phyloP scores from a whole-genome alignment of 2,888 invertebrate genomes.

The Lasioglossum pauxillum region DNA sequence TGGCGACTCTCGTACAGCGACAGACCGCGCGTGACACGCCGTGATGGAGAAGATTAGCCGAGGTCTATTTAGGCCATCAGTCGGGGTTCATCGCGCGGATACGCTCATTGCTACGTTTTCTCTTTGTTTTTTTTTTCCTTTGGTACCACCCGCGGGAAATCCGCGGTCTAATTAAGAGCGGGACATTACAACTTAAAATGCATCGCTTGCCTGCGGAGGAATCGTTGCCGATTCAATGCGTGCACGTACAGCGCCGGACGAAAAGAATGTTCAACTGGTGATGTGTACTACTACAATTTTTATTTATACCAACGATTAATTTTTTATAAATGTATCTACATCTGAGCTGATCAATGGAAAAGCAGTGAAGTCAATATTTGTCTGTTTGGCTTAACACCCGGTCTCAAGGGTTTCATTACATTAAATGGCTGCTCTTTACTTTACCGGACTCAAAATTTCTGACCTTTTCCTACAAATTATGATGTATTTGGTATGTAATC shows the following conservation, averaged over 20 bases:
- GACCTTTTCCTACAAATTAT: no score
- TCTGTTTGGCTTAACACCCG: accelerated
- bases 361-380: no score
- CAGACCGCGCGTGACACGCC: background rate
- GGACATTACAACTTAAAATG: background rate
- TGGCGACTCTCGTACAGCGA: background rate
- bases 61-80: background rate
- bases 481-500: no score
- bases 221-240: background rate
- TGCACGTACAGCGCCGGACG: background rate
- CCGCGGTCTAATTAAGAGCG: background rate
- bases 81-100: background rate
- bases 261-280: background rate
- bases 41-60: background rate
- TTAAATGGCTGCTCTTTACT: no score
- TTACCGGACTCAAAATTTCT: no score
- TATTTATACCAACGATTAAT: no score
- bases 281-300: no score
- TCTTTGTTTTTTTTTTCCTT: background rate
- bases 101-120: background rate
- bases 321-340: no score
- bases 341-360: no score
- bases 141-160: background rate
- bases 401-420: no score
- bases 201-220: background rate